Base-by-base conservation (phyloP, 1,140 invertebrate species). In the Wiebesia pumilae region DNA sequence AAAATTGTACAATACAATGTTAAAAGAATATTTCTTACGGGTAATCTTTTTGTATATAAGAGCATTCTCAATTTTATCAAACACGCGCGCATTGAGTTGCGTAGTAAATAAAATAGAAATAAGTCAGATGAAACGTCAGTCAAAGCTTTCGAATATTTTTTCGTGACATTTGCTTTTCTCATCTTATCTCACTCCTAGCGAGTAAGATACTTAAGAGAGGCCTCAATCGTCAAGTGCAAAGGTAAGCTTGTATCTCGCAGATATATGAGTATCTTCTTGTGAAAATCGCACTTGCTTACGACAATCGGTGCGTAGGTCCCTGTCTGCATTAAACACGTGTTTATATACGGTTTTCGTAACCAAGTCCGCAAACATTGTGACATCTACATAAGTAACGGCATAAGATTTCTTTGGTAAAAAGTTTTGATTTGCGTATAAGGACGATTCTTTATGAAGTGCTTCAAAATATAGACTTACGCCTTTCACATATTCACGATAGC, bases 151-250 rank as follows among this genome's bases (percentile, higher is more conserved):
- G 35, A 81, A 81, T 75, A 81, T 85, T 65, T 75, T 85, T 81
- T 79, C 73, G 38, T 43, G 33, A 21, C 24, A 19, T 1, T n/a
- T 35, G 54, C 73, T n/a, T 24, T 24, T 65, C 40, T 19, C 51
- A 43, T 75, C 24, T 27, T 51, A 21, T 78, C 75, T 51, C 7
- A 3, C 30, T 51, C 71, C 6, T 38, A 80, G 19, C 84, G 87
- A 81, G 80, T 84, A 89, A 87, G 81, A 89, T 88, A 85, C 90
- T 84, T 27, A 30, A 69, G 58, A 86, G 87, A 86, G 58, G 77
- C 79, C 88, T 89, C 75, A 82, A 40, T 40, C 83, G 82, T 79
- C 90, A 91, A 91, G 90, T 89, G 88, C 89, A 85, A 88, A 89
- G 33, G 81, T 43, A 54, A 80, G 19, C 88, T 83, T 88, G 86